These are phyloP conservation scores for Styela plicata DNA, from an alignment of 23 tunicate species.

Conservation along the genomic window DNA sequence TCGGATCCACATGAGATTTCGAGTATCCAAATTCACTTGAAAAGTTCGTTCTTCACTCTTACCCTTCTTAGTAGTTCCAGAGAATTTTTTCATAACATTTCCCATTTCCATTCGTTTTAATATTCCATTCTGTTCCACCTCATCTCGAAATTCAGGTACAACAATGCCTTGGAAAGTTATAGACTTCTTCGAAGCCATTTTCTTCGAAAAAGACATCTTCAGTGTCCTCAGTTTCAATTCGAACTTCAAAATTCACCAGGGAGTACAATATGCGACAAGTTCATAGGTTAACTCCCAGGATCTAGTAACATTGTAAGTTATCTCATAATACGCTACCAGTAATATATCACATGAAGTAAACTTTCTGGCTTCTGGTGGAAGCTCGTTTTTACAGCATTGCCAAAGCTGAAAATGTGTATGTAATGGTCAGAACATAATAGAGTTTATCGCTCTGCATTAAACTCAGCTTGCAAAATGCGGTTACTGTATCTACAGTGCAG, in stretches of 20 bases:
- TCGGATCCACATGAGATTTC: constrained; percentile 66
- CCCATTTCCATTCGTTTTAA: constrained; percentile 60
- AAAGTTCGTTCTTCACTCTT: constrained; percentile 76
- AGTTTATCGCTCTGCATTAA: too few relatives aligned
- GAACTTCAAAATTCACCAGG: too few relatives aligned
- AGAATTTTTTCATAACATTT: constrained; percentile 77
- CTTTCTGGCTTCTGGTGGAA: too few relatives aligned
- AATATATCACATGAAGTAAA: background rate
- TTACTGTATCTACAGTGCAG: too few relatives aligned
- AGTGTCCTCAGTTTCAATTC: too few relatives aligned
- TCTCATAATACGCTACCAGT: background rate
- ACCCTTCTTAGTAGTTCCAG: constrained; percentile 30
- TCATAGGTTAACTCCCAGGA: background rate
- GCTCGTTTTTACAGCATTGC: background rate
- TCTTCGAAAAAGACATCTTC: background rate
- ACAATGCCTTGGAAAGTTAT: constrained; percentile 25
- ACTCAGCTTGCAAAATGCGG: too few relatives aligned
- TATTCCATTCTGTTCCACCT: constrained; percentile 26
- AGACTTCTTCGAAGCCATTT: background rate
- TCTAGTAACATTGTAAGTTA: background rate
- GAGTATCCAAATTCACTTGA: constrained; percentile 69
- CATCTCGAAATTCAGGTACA: constrained; percentile 54
- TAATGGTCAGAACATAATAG: too few relatives aligned
- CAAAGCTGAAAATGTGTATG: background rate
- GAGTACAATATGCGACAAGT: too few relatives aligned